phyloP scores from a whole-genome alignment of 1,140 invertebrate species.

The Ooceraea biroi region DNA sequence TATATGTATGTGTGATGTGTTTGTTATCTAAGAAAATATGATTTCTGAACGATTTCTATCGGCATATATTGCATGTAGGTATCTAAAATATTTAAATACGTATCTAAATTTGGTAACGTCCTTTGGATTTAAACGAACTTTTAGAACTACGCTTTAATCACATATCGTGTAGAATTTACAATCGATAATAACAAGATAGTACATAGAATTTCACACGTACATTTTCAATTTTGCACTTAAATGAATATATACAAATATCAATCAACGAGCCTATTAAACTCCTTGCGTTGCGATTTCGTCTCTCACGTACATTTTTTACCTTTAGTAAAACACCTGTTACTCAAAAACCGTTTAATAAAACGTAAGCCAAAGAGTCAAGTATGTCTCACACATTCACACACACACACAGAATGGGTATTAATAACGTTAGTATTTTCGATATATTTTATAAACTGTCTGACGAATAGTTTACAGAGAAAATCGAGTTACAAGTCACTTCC shows the following conservation, averaged over 20 bases:
- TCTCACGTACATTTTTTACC: too few relatives aligned
- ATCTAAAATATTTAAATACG: neutral
- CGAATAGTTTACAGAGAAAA: too few relatives aligned
- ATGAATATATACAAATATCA: constrained; percentile 22
- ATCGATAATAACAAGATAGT: constrained; percentile 4
- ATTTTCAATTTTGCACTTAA: constrained; percentile 5
- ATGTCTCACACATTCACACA: too few relatives aligned
- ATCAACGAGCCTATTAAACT: neutral
- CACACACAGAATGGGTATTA: too few relatives aligned
- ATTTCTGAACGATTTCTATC: neutral
- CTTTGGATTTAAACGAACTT: constrained; percentile 26
- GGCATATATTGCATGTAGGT: neutral
- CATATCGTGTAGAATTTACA: constrained; percentile 29
- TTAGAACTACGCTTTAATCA: neutral
- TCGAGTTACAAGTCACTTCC: too few relatives aligned
- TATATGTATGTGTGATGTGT: constrained; percentile 14
- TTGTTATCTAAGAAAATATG: constrained; percentile 32
- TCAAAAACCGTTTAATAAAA: too few relatives aligned
- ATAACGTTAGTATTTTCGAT: too few relatives aligned
- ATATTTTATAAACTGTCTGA: too few relatives aligned
- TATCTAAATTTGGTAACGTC: constrained; percentile 25
- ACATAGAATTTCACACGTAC: neutral
- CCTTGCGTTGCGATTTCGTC: too few relatives aligned
- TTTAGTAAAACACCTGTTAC: too few relatives aligned
- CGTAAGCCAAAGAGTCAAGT: too few relatives aligned